Base-by-base conservation (phyloP, 2,888 invertebrate species). In the Halictus quadricinctus region DNA sequence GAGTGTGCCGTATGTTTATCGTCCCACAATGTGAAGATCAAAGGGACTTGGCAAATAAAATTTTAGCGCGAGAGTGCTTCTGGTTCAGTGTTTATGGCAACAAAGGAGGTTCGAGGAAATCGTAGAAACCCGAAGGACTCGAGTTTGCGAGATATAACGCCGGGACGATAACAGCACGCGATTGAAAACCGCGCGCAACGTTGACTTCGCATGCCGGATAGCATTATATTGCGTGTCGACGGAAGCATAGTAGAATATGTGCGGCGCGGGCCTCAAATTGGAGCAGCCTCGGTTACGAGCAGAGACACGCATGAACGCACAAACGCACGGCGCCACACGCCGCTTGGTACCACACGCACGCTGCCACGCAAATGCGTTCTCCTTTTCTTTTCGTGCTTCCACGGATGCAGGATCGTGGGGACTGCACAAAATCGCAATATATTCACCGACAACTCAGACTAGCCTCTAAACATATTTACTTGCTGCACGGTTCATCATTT, bases 241-340 rank as follows among this genome's bases (percentile, higher is more conserved):
- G 91, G 91, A 91, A 92, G 91, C 90, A 84, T 88, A 89, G 90
- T 91, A 64, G 64, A 64, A 64, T 64, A 91, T 91, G 91, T 90
- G 88, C 88, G 91, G 91, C 89, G 86, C 90, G 89, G 88, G 88
- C 83, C 90, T 92, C 90, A 90, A 93, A 92, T 93, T 92, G 91
- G 91, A 91, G 91, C 89, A 88, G 90, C 90, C 90, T 87, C 89
- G 91, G 89, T 89, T 91, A 88, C 88, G 89, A 87, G 88, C 85
- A 84, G 89, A 88, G 90, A 90, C 83, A 91, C 88, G 92, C 92
- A 90, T 91, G 90, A 92, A 92, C 92, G 92, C 91, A 90, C 89
- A 92, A 92, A 91, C 90, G 91, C 90, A 91, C 87, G 88, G 88
- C 90, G 89, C 90, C 91, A 90, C 89, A 90, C 88, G 83, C 87